Evolutionary conservation across 1,140 invertebrate species (phyloP).

Genomic region (Lysiphlebus fabarum): DNA sequence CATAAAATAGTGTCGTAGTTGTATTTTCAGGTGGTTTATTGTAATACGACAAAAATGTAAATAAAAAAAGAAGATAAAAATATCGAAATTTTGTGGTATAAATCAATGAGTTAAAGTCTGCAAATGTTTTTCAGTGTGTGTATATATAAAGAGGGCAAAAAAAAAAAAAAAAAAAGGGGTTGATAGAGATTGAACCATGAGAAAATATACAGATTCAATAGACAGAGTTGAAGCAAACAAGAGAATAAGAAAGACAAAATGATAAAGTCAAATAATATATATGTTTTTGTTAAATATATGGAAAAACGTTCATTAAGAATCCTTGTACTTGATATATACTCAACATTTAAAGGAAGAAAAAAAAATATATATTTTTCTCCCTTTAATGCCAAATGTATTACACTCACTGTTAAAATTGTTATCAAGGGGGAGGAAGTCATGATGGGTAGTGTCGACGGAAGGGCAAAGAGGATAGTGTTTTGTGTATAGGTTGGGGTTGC

Average conservation of each 20-base stretch:
- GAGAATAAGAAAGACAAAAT: no score
- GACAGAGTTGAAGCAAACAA: no score
- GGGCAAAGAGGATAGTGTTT: constrained; percentile 24
- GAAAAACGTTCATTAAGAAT: constrained; percentile 48
- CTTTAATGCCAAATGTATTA: constrained; percentile 30
- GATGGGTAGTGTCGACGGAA: constrained; percentile 20
- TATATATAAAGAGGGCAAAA: constrained; percentile 40
- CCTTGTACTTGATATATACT: constrained; percentile 12
- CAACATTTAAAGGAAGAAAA: constrained; percentile 31
- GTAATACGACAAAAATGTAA: constrained; percentile 56
- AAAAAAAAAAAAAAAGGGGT: no score
- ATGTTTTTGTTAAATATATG: constrained; percentile 15
- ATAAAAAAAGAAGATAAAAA: constrained; percentile 32
- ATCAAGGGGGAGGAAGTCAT: constrained; percentile 26
- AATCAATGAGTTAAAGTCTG: constrained; percentile 31
- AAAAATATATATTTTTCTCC: constrained; percentile 36
- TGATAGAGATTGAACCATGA: no score
- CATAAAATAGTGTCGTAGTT: constrained; percentile 34
- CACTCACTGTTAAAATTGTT: constrained; percentile 21
- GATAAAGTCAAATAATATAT: no score
- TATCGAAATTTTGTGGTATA: constrained; percentile 49
- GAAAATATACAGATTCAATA: no score
- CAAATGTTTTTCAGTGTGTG: constrained; percentile 34
- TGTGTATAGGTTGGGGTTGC: constrained; percentile 38
- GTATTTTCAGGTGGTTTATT: constrained; percentile 43